These are phyloP conservation scores for Athripsodes cinereus DNA, from an alignment of 2,888 invertebrate genomes.

Conservation along the genomic window DNA sequence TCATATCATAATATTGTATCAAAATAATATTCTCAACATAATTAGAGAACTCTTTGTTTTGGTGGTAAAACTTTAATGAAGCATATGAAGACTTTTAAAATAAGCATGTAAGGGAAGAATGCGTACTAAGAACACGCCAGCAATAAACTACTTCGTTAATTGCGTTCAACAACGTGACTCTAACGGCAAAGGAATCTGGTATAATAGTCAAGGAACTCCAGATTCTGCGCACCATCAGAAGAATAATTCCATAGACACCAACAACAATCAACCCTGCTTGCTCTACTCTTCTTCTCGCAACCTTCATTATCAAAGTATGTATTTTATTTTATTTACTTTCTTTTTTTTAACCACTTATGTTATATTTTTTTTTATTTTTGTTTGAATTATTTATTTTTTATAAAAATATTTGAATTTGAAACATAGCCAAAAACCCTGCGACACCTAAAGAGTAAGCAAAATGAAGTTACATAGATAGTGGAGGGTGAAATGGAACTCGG, in stretches of 20 bases:
- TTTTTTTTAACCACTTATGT: slow-evolving; percentile 11
- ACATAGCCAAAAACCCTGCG: too few species aligned
- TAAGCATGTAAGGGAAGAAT: slow-evolving; percentile 24
- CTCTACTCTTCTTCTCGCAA: slow-evolving; percentile 15
- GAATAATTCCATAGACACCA: slow-evolving; percentile 20
- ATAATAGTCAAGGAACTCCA: background rate
- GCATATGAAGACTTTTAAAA: slow-evolving; percentile 3
- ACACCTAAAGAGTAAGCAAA: too few species aligned
- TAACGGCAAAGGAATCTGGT: slow-evolving; percentile 13
- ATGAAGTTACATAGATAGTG: too few species aligned
- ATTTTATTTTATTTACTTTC: slow-evolving; percentile 34
- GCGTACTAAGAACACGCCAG: slow-evolving; percentile 27
- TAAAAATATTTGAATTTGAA: too few species aligned
- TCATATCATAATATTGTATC: too few species aligned
- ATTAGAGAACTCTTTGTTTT: background rate
- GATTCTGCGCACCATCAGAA: background rate
- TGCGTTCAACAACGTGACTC: slow-evolving; percentile 4
- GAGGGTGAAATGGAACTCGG: too few species aligned
- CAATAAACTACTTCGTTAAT: slow-evolving; percentile 18
- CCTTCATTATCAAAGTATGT: slow-evolving; percentile 44
- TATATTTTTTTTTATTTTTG: slow-evolving; percentile 3
- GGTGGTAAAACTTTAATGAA: background rate
- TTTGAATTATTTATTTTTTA: too few species aligned
- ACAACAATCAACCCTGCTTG: slow-evolving; percentile 24
- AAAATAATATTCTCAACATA: too few species aligned